phyloP scores from a whole-genome alignment of 2,113 vertebrate genomes.

The Cichladusa arquata region DNA sequence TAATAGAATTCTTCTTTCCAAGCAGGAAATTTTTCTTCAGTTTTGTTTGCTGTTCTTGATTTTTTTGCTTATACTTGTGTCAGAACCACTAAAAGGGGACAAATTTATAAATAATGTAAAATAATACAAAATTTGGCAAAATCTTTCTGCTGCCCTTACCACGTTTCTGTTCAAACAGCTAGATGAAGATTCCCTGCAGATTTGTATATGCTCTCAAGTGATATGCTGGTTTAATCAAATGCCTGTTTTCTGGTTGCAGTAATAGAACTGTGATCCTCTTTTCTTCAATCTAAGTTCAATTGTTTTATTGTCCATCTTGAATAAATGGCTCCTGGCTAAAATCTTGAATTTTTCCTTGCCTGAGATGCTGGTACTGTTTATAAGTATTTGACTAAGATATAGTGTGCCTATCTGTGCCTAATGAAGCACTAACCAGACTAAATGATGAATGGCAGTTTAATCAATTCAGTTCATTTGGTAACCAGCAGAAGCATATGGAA shows the following conservation, averaged over 20 bases:
- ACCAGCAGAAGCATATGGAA: constrained; percentile 64
- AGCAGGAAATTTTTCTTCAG: not conserved
- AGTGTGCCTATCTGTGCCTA: constrained; percentile 71
- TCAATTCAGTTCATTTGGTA: constrained; percentile 66
- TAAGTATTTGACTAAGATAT: constrained; percentile 73
- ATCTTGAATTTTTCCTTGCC: constrained; percentile 10
- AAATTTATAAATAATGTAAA: not conserved
- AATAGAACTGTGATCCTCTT: not conserved
- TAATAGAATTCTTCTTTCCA: not conserved
- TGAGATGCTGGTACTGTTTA: constrained; percentile 1
- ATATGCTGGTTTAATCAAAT: not conserved
- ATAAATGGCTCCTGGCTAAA: constrained; percentile 11
- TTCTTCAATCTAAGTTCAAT: not conserved
- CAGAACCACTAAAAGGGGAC: not conserved
- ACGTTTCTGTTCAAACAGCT: not conserved
- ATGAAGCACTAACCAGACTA: constrained; percentile 74
- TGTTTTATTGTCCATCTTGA: not conserved
- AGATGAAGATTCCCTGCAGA: not conserved
- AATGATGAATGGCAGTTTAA: constrained; percentile 78
- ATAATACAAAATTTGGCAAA: not conserved
- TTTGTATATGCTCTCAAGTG: not conserved
- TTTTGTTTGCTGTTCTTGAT: not conserved
- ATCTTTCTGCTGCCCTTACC: not conserved
- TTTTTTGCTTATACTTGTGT: not conserved
- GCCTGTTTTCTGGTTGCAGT: not conserved